Evolutionary conservation across 1,140 invertebrate genomes (phyloP).

Genomic region (Brachionus calyciflorus): DNA sequence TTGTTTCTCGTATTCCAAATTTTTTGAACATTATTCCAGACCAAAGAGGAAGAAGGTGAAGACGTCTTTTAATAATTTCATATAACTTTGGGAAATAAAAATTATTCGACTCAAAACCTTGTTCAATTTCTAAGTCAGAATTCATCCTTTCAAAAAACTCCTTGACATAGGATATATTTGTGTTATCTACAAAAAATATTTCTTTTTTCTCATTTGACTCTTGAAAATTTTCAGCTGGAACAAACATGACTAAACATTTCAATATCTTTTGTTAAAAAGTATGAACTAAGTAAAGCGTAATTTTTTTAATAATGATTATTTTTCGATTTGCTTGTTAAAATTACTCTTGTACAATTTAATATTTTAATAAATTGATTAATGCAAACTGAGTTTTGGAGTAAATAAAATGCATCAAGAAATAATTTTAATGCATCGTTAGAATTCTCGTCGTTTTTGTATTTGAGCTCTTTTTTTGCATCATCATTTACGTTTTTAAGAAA

Average conservation of each 20-base stretch:
- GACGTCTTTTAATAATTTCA: neutral
- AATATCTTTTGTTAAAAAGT: too few species aligned
- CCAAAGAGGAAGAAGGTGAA: conserved; percentile 15
- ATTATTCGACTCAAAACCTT: neutral
- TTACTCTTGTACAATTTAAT: too few species aligned
- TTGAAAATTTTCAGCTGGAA: neutral
- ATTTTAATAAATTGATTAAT: neutral
- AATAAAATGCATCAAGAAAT: neutral
- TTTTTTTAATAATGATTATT: neutral
- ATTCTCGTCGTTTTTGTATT: neutral
- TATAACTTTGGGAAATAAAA: neutral
- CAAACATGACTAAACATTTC: neutral
- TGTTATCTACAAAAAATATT: neutral
- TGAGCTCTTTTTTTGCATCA: neutral
- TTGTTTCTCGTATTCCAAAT: neutral
- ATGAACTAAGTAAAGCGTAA: neutral
- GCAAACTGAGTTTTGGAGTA: neutral
- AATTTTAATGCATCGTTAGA: neutral
- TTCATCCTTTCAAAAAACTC: neutral
- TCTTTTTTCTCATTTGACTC: neutral
- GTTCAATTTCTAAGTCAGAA: neutral
- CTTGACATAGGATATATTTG: neutral
- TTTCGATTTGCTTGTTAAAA: conserved; percentile 4
- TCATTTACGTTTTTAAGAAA: neutral
- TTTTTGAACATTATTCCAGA: neutral